phyloP scores from a whole-genome alignment of 1,140 invertebrate species.

The Platyscapa corneri region DNA sequence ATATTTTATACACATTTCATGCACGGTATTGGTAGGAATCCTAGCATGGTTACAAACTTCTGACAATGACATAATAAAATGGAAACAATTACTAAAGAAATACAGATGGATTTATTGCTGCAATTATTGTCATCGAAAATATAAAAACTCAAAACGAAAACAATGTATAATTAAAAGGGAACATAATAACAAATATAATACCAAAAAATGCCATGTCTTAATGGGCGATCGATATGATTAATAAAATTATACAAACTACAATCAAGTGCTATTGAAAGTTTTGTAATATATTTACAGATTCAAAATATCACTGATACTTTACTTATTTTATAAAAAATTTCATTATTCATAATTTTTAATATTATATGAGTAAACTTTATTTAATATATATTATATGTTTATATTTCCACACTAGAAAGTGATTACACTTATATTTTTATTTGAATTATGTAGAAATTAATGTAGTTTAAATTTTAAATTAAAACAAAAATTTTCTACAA shows the following conservation, averaged over 20 bases:
- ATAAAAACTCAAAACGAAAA: neutral
- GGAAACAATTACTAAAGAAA: neutral
- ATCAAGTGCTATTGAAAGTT: neutral
- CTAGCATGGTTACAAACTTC: neutral
- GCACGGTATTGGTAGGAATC: conserved; percentile 19
- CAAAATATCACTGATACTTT: neutral
- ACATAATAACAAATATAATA: too few species aligned
- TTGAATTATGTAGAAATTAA: too few species aligned
- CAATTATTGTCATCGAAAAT: neutral
- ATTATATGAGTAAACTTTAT: neutral
- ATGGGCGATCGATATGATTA: neutral
- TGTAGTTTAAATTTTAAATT: too few species aligned
- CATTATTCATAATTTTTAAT: too few species aligned
- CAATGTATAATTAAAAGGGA: neutral
- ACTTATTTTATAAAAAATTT: neutral
- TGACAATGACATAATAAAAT: conserved; percentile 9
- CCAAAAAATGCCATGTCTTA: neutral
- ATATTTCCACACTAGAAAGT: too few species aligned
- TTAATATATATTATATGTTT: neutral
- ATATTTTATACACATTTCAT: conserved; percentile 36
- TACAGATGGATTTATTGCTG: neutral
- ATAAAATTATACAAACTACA: neutral
- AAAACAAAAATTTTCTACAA: too few species aligned
- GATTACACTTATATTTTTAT: too few species aligned
- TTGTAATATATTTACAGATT: conserved; percentile 24